Evolutionary conservation across 2,888 invertebrate species (phyloP), one percentile per base, ranked within the genome.

Genomic region (Pyrocoelia pectoralis): DNA sequence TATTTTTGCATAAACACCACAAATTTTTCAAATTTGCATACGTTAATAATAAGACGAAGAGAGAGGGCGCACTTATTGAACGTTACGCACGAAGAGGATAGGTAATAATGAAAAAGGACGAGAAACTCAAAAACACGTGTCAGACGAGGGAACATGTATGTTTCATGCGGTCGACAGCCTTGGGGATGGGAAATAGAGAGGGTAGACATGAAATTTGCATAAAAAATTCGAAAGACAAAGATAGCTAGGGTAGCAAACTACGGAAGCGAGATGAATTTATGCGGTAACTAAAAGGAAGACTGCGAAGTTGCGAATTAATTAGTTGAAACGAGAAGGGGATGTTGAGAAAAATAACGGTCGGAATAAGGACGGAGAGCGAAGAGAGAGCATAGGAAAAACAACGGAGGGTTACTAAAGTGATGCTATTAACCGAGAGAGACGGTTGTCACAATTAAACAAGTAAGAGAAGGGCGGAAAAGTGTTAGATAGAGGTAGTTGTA

Each of bases 1-100:
- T 74, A 77, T 77, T 77, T 77, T 76, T 76, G 72, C 83, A 76
- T 77, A 77, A 79, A 77, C 77, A 76, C 75, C 75, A 77, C 77
- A 77, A 78, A 78, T 78, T 77, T 74, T 65, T 68, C 68, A 68
- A 73, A 79, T 79, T 79, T 79, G 76, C 79, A 79, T 79, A 76
- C 72, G 70, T 74, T 76, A 77, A 76, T 77, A 75, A 75, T 68
- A 66, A 66, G 69, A 66, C 69, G 55, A 53, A 67, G 53, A 55
- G 62, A 65, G 67, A 65, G 41, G 54, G 52, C 59, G 50, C 41
- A 52, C 28, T 50, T 57, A 57, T 48, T 57, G 50, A 54, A 56
- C 43, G 15, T 62, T 54, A 61, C 48, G 68, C 72, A 72, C 64
- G 70, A 72, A 70, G 76, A 75, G 65, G 69, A 59, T 33, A 41